phyloP scores from a whole-genome alignment of 2,797 vertebrate genomes.

The Eulemur mongoz region DNA sequence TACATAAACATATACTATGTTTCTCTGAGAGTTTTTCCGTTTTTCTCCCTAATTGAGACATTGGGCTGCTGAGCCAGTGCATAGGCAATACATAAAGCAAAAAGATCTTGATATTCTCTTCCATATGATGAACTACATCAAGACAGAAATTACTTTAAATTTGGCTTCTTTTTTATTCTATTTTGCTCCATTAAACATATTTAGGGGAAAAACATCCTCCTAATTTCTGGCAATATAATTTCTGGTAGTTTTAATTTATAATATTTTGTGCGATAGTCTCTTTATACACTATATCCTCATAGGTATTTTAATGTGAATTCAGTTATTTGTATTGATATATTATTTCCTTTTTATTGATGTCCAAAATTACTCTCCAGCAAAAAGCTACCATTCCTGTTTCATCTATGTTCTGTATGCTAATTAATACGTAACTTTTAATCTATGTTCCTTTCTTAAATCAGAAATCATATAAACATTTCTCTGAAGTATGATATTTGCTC shows the following conservation, averaged over 20 bases:
- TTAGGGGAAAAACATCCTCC: neutral
- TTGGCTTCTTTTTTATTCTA: neutral
- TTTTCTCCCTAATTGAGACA: neutral
- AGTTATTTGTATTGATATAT: neutral
- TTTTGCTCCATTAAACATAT: neutral
- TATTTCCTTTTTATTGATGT: neutral
- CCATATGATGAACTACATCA: neutral
- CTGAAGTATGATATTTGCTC: neutral
- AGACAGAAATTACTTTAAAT: neutral
- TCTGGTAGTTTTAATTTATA: neutral
- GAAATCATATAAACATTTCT: constrained; percentile 1
- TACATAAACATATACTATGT: neutral
- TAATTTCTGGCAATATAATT: neutral
- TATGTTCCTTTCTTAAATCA: constrained; percentile 34
- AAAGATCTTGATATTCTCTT: neutral
- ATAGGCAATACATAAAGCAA: neutral
- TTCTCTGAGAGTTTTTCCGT: neutral
- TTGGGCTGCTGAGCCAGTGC: neutral
- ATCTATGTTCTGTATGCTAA: neutral
- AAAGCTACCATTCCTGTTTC: neutral
- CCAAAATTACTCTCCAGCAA: neutral
- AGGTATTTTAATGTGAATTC: neutral
- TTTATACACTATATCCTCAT: neutral
- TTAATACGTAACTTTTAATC: constrained; percentile 29
- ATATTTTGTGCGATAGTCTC: neutral